These are phyloP conservation scores for Odontomachus brunneus DNA, from an alignment of 1,140 invertebrate genomes.

Conservation along the genomic window DNA sequence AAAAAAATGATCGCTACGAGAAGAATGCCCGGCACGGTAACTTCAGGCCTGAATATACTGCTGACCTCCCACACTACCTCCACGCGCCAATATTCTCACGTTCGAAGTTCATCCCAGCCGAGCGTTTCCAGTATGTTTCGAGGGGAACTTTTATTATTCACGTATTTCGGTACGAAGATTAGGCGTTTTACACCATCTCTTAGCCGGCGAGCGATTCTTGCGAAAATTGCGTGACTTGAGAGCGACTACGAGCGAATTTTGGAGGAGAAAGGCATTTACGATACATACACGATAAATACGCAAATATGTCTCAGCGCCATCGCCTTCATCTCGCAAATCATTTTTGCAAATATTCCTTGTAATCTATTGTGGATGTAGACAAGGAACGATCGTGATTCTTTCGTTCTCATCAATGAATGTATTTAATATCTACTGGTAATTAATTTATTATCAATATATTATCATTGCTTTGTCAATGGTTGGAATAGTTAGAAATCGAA, in stretches of 20 bases:
- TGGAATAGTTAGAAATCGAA: no score
- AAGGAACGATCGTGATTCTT: no score
- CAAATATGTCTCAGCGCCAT: no score
- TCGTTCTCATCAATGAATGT: no score
- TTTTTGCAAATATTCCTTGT: no score
- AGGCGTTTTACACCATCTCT: not conserved
- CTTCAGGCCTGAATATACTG: slow-evolving; percentile 61
- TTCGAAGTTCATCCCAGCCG: slow-evolving; percentile 58
- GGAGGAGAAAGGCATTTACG: no score
- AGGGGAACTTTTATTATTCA: slow-evolving; percentile 65
- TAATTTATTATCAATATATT: no score
- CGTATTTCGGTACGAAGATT: slow-evolving; percentile 37
- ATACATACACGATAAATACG: not conserved
- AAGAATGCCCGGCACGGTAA: slow-evolving; percentile 66
- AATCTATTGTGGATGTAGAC: no score
- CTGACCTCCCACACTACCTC: slow-evolving; percentile 35
- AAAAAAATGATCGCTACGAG: slow-evolving; percentile 59
- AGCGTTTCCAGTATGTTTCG: slow-evolving; percentile 41
- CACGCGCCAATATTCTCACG: slow-evolving; percentile 47
- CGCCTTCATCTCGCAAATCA: no score
- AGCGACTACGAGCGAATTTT: not conserved
- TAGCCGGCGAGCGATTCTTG: slow-evolving; percentile 13
- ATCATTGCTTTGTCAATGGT: no score
- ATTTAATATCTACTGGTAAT: no score
- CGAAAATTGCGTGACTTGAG: slow-evolving; percentile 17